Conservation (phyloP, 23 tunicate genomes). For the Trididemnum nubilum region DNA sequence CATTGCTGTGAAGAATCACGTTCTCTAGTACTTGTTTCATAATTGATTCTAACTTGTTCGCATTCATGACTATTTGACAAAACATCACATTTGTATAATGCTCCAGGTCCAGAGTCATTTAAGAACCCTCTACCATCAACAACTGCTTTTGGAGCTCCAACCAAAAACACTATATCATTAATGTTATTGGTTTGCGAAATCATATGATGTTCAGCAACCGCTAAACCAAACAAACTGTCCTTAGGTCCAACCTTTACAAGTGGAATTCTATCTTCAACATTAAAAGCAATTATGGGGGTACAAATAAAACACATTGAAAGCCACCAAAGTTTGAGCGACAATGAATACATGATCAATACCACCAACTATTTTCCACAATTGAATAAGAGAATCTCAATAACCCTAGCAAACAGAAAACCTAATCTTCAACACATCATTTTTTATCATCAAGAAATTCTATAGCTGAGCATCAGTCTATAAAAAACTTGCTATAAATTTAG, state of each 20-base stretch:
- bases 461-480: too few relatives aligned
- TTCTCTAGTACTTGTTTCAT: background rate
- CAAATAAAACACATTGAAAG: too few relatives aligned
- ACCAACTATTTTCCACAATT: too few relatives aligned
- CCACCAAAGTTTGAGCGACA: too few relatives aligned
- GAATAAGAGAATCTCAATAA: too few relatives aligned
- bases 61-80: constrained; percentile 32
- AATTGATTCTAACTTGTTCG: constrained; percentile 32
- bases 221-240: constrained; percentile 85
- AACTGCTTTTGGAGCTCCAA: constrained; percentile 73
- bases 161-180: constrained; percentile 60
- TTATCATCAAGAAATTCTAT: too few relatives aligned
- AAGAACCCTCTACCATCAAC: background rate
- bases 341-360: too few relatives aligned
- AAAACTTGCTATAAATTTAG: too few relatives aligned
- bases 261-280: constrained; percentile 41
- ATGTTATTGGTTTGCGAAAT: constrained; percentile 6
- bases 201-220: constrained; percentile 80
- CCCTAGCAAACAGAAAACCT: too few relatives aligned
- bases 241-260: constrained; percentile 61
- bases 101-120: constrained; percentile 51
- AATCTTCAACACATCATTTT: too few relatives aligned
- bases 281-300: too few relatives aligned
- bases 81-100: constrained; percentile 57
- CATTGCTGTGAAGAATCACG: constrained; percentile 69